A percentile compares a stretch with the other conserved stretches of the same genome.
phyloP scores from a whole-genome alignment of 2,797 vertebrate species.

The Microcaecilia unicolor region DNA sequence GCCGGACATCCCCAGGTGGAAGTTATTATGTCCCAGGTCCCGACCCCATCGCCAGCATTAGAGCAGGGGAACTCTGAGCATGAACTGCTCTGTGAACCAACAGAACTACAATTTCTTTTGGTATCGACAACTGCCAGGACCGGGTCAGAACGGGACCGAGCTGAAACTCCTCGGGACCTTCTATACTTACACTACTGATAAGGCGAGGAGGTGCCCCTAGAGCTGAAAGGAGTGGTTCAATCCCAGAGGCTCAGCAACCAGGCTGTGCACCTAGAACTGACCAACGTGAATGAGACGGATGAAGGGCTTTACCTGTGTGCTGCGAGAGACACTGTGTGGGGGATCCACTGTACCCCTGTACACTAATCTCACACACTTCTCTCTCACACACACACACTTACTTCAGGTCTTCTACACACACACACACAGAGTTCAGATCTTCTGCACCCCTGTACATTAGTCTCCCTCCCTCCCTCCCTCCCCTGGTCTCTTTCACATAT shows the following conservation, averaged over 20 bases:
- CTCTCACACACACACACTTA: too few relatives aligned
- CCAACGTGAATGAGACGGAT: background rate
- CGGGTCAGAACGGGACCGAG: too few relatives aligned
- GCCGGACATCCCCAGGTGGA: background rate
- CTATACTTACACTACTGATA: background rate
- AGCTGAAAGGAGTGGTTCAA: too few relatives aligned
- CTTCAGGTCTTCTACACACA: too few relatives aligned
- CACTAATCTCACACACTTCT: too few relatives aligned
- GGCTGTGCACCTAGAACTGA: background rate
- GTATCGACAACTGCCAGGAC: background rate
- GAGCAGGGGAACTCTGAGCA: background rate
- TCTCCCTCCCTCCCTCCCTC: too few relatives aligned
- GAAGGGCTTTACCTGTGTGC: background rate
- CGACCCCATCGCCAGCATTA: background rate
- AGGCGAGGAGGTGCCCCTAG: too few relatives aligned
- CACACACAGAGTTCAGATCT: too few relatives aligned
- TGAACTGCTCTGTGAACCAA: background rate
- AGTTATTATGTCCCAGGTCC: background rate
- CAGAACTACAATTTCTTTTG: background rate
- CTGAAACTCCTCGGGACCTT: background rate
- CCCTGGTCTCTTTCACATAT: too few relatives aligned
- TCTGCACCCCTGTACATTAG: too few relatives aligned
- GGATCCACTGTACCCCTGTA: too few relatives aligned
- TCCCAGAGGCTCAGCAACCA: too few relatives aligned
- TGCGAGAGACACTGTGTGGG: background rate